These are phyloP conservation scores for Ceratosolen fusciceps DNA, from an alignment of 1,140 invertebrate species.

Conservation along the genomic window DNA sequence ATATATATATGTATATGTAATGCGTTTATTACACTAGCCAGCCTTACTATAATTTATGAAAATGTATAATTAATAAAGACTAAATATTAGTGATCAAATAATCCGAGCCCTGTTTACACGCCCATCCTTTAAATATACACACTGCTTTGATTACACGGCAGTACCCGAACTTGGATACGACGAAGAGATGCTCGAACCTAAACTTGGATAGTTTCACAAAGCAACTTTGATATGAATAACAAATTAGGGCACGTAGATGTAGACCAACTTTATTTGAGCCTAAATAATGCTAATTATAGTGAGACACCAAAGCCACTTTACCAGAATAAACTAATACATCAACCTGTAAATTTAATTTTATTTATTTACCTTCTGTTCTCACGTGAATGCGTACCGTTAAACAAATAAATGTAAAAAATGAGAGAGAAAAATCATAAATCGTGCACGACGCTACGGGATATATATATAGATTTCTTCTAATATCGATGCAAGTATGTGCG, in stretches of 20 bases:
- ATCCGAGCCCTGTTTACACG: neutral
- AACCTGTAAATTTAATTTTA: neutral
- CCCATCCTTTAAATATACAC: neutral
- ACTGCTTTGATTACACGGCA: neutral
- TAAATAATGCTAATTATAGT: neutral
- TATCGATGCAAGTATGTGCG: too few species aligned
- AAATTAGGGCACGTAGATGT: neutral
- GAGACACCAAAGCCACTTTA: neutral
- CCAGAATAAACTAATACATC: neutral
- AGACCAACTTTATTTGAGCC: neutral
- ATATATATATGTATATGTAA: too few species aligned
- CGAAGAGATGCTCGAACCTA: neutral
- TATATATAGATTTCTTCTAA: too few species aligned
- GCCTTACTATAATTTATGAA: too few species aligned
- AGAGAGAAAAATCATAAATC: too few species aligned
- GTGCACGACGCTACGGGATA: too few species aligned
- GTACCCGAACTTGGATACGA: neutral
- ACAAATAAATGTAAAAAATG: too few species aligned
- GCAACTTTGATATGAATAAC: neutral
- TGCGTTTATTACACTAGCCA: too few species aligned
- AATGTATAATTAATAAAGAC: too few species aligned
- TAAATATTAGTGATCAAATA: too few species aligned
- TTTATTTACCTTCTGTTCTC: too few species aligned
- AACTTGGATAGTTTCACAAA: neutral
- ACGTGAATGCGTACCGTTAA: too few species aligned